phyloP scores from a whole-genome alignment of 2,113 vertebrate genomes.

The Notarius quadriscutis region DNA sequence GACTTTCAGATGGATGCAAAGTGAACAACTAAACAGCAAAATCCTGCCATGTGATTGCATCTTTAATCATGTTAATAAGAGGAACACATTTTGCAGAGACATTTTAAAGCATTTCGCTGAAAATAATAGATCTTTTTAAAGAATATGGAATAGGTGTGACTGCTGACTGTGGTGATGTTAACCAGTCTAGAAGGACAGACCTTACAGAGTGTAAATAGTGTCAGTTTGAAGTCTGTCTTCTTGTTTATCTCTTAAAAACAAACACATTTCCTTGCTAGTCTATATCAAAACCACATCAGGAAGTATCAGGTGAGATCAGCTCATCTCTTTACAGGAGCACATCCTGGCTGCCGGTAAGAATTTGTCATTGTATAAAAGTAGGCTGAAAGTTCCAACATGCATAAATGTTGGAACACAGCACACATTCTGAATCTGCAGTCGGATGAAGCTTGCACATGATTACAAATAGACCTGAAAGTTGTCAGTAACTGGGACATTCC shows the following conservation, averaged over 20 bases:
- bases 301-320: background rate
- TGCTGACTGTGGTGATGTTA: background rate
- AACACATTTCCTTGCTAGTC: background rate
- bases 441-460: background rate
- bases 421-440: background rate
- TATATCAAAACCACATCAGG: background rate
- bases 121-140: background rate
- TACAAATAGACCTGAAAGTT: background rate
- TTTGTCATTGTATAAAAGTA: background rate
- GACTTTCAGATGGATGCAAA: background rate
- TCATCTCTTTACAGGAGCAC: background rate
- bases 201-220: background rate
- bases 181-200: background rate
- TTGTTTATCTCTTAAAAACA: background rate
- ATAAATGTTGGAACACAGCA: background rate
- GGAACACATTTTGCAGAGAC: background rate
- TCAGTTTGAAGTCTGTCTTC: background rate
- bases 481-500: background rate
- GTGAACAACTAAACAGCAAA: background rate
- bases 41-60: background rate
- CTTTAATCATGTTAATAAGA: background rate
- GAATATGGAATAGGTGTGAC: too few species aligned
- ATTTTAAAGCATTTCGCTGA: background rate
- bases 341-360: background rate
- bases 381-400: background rate